Evolutionary conservation across 2,797 vertebrate species (phyloP).

Genomic region (Bucorvus abyssinicus): DNA sequence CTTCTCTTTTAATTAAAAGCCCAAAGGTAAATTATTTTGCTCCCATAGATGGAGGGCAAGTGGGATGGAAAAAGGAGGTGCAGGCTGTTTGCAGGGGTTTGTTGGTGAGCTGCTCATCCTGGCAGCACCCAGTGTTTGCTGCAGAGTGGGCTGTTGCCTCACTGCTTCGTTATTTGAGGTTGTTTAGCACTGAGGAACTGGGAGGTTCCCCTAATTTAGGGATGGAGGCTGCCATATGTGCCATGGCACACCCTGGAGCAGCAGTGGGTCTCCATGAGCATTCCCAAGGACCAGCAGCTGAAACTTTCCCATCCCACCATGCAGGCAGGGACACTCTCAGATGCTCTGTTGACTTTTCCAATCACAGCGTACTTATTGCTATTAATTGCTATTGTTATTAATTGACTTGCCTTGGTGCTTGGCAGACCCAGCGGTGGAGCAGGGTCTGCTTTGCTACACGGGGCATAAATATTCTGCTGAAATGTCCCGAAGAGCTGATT

Average conservation of each 20-base stretch:
- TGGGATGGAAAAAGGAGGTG: neutral
- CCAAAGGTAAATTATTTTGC: neutral
- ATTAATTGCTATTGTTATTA: neutral
- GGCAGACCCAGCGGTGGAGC: neutral
- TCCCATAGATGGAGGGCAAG: neutral
- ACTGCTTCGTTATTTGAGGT: rapidly evolving
- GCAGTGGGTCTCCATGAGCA: neutral
- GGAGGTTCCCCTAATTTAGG: neutral
- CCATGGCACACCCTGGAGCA: rapidly evolving
- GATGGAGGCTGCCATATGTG: rapidly evolving
- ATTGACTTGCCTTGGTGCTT: neutral
- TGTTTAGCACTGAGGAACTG: rapidly evolving
- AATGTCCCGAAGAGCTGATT: neutral
- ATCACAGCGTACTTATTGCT: neutral
- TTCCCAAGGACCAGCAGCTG: neutral
- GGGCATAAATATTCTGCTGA: neutral
- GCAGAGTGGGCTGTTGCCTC: neutral
- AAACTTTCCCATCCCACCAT: neutral
- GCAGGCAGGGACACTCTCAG: rapidly evolving
- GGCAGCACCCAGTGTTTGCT: neutral
- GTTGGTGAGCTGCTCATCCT: neutral
- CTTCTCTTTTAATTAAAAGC: neutral
- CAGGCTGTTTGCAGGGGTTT: neutral
- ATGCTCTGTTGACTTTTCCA: neutral
- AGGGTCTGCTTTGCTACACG: neutral